phyloP scores from a whole-genome alignment of 2,888 invertebrate species.

The Drosophila flavopinicola region DNA sequence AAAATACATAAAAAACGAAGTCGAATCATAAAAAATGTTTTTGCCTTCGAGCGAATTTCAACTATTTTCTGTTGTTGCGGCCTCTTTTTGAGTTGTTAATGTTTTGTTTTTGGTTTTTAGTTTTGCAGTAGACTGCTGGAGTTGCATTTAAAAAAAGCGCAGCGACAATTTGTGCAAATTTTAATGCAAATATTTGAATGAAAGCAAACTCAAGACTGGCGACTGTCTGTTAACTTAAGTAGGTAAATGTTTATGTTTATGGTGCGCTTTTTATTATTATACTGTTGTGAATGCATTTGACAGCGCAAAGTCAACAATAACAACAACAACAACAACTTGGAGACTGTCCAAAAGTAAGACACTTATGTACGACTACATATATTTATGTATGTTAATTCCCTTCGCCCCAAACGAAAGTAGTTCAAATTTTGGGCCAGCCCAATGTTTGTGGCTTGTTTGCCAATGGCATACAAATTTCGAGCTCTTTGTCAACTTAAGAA shows the following conservation, averaged over 20 bases:
- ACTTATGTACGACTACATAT: conserved; percentile 13
- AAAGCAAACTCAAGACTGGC: conserved; percentile 42
- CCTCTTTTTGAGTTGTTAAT: conserved; percentile 65
- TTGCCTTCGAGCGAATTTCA: conserved; percentile 57
- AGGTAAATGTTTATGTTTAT: conserved; percentile 69
- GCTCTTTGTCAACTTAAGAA: conserved; percentile 41
- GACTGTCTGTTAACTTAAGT: conserved; percentile 52
- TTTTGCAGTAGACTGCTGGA: conserved; percentile 52
- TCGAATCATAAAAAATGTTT: conserved; percentile 47
- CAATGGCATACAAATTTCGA: conserved; percentile 71
- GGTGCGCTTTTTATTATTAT: conserved; percentile 52
- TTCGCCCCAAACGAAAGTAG: conserved; percentile 65
- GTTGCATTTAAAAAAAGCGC: conserved; percentile 75
- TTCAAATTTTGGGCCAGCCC: conserved; percentile 61
- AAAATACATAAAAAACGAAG: conserved; percentile 28
- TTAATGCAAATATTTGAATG: conserved; percentile 66
- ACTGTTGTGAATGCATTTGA: conserved; percentile 50
- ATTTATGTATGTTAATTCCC: conserved; percentile 71
- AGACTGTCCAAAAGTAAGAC: conserved; percentile 20
- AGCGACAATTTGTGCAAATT: conserved; percentile 38
- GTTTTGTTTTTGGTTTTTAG: conserved; percentile 16
- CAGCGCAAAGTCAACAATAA: conserved; percentile 37
- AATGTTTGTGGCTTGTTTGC: too few relatives aligned
- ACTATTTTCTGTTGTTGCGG: conserved; percentile 66
- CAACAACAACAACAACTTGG: conserved; percentile 27